Evolutionary conservation across 2,797 vertebrate species (phyloP), one percentile per base, ranked within the genome.

Genomic region (Clarias laeviceps): DNA sequence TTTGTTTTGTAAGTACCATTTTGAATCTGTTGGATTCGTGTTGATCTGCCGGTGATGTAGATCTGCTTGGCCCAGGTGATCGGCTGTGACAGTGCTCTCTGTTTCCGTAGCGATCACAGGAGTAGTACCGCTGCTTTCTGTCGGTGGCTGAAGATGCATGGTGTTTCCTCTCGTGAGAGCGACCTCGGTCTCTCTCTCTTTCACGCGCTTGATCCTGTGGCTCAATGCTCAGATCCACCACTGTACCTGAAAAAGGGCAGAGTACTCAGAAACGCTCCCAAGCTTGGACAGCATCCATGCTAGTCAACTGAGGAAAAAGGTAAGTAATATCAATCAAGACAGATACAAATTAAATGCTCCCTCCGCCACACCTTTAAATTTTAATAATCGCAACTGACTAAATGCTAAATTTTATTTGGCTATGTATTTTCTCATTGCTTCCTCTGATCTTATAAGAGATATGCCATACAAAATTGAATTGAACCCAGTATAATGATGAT

Each of bases 71-170:
- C 3, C 97, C 95, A 0, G 96, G 93, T 1, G 96, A 96, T 86
- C 94, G 94, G 91, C 96, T 92, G 76, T 96, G 96, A 6, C 91
- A 91, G 34, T 93, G 95, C 85, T 99, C 97, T n/a, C 96, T 95
- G 94, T 95, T 95, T 89, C 97, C 96, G 0, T 98, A 98, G 65
- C 97, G 97, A 90, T 99, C 98, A 0, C 98, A 99, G 59, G 98
- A 99, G 90, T 98, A 99, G 93, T 98, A 99, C 34, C 97, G 96
- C 89, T 99, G 97, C 92, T 98, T 98, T 92, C 95, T 95, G 0
- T 97, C 97, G 0, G 92, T 96, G 0, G 92, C 94, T 0, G 97
- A 97, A 0, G 97, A 97, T 0, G 97, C 97, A 1, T 97, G 97
- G 72, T 98, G 97, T 91, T 97, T 96, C 90, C 98, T 95, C 92